Base-by-base conservation (phyloP, 2,888 invertebrate genomes). In the Melanargia galathea region DNA sequence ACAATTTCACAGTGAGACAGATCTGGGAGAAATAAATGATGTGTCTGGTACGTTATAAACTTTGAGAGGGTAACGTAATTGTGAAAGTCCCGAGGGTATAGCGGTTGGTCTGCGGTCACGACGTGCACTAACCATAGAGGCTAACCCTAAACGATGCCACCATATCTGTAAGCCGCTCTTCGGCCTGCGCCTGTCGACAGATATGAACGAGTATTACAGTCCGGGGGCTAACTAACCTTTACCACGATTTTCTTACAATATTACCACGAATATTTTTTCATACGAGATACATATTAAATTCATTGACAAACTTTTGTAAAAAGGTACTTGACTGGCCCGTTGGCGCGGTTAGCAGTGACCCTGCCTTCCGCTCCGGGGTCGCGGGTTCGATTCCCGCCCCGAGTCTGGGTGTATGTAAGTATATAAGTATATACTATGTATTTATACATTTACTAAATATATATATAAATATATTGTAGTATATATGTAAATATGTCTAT, bases 141-240 rank as follows among this genome's bases (percentile, higher is more conserved):
- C 81, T 79, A 83, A 79, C 79, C 81, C 82, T 76, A 86, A 88
- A 86, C 84, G 86, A 85, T 84, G 86, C 86, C 84, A 86, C 88
- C 87, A 88, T 89, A 88, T 87, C 85, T 85, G 85, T 82, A 81
- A 79, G 80, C 79, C 2, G 77, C 75, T 74, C 80, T 77, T 77
- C 79, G 78, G 78, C 52, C 40, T 58, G 22, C 18, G 40, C 13
- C 80, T 80, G 33, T 24, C 30, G 52, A 20, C 52, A 60, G 43
- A 52, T 49, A 30, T 22, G 26, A n/a, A 38, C 35, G 11, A n/a
- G 10, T 45, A 54, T 30, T 51, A 40, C n/a, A 51, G 18, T 43
- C 57, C 35, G 24, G 58, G 20, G 38, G 46, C 55, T 55, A 55
- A 40, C 55, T 55, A 55, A 40, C 40, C 33, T 33, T 57, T 43